Evolutionary conservation across 2,113 vertebrate species (phyloP).

Genomic region (Peromyscus maniculatus): DNA sequence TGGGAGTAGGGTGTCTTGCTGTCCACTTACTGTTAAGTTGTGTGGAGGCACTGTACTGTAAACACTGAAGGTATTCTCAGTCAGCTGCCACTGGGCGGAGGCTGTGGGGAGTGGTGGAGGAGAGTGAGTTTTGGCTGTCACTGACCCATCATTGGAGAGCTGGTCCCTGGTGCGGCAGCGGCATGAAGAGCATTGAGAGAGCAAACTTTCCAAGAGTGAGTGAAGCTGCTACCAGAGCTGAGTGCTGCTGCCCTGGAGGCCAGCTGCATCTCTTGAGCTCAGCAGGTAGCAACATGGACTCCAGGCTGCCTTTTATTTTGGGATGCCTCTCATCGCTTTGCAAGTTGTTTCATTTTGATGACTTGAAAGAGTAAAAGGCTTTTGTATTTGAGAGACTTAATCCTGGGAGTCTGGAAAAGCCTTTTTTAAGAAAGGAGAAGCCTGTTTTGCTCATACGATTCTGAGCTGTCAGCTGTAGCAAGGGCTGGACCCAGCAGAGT

Average conservation of each 20-base stretch:
- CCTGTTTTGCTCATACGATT: neutral
- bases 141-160: neutral
- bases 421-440: conserved; percentile 21
- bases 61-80: neutral
- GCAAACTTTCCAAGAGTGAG: neutral
- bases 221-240: neutral
- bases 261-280: neutral
- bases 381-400: conserved; percentile 3
- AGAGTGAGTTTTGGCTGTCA: neutral
- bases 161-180: no score
- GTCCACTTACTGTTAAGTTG: no score
- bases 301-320: neutral
- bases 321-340: neutral
- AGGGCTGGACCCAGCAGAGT: neutral
- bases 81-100: neutral
- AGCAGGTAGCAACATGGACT: neutral
- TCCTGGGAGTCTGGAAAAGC: neutral
- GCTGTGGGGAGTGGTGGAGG: neutral
- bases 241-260: neutral
- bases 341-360: conserved; percentile 27
- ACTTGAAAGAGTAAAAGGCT: neutral
- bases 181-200: neutral
- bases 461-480: neutral
- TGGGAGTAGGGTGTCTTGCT: neutral
- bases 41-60: accelerated